These are phyloP conservation scores for Tetrao urogallus DNA, from an alignment of 2,113 vertebrate genomes.

Conservation along the genomic window DNA sequence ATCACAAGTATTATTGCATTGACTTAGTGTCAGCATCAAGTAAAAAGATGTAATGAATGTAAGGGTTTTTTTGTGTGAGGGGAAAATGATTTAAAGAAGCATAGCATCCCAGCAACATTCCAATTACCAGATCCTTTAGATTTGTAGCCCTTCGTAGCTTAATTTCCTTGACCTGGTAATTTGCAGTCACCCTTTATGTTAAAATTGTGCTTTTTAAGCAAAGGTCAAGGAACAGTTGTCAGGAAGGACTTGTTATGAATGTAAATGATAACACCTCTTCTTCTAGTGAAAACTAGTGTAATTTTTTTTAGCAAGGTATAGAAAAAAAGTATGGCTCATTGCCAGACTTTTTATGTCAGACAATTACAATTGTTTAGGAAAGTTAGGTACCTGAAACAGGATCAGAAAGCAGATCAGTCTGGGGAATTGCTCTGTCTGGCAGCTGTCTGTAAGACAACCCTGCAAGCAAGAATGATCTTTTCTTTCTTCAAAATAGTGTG, in stretches of 20 bases:
- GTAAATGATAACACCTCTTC: neutral
- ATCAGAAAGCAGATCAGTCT: conserved; percentile 51
- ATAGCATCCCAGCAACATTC: neutral
- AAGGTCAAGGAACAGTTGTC: neutral
- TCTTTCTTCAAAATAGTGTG: conserved; percentile 10
- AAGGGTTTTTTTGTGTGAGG: neutral
- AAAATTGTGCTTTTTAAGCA: neutral
- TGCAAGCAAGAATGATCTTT: conserved; percentile 18
- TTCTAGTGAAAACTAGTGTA: neutral
- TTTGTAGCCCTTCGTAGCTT: neutral
- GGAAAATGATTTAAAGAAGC: neutral
- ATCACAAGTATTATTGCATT: neutral
- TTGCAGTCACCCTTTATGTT: neutral
- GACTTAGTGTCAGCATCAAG: neutral
- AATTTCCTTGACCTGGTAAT: conserved; percentile 2
- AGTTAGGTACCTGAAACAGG: conserved; percentile 11
- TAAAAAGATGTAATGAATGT: neutral
- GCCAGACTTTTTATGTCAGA: conserved; percentile 41
- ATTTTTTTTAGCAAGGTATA: neutral
- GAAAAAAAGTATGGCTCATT: conserved; percentile 22
- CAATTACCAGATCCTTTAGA: neutral
- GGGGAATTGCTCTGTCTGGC: conserved; percentile 58
- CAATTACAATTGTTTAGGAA: conserved; percentile 61
- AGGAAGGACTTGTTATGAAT: neutral
- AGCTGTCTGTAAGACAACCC: conserved; percentile 48